Conservation (phyloP, 2,797 vertebrate species). For the Enteromius mattozi region DNA sequence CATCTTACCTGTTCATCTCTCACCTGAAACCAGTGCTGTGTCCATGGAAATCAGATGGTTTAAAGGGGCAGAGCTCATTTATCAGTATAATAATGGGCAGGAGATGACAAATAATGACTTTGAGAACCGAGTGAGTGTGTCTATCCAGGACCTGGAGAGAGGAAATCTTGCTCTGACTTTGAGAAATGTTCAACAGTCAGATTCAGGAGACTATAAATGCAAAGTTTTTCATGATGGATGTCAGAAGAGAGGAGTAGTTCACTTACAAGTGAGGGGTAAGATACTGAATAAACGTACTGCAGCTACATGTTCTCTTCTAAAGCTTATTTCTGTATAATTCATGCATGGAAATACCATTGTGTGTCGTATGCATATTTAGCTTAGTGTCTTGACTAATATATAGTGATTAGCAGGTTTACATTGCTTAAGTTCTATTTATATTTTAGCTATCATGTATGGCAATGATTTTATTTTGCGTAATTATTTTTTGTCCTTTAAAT, state of each 20-base stretch:
- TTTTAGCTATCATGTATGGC: too few species aligned
- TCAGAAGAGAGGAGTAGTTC: not conserved
- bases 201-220: constrained; percentile 44
- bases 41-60: constrained; percentile 54
- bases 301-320: not conserved
- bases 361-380: too few species aligned
- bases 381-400: too few species aligned
- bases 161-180: constrained; percentile 55
- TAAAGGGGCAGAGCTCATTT: constrained; percentile 37
- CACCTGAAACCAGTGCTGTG: constrained; percentile 34
- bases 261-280: constrained; percentile 4
- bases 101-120: constrained; percentile 14
- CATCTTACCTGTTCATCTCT: constrained; percentile 49
- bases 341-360: too few species aligned
- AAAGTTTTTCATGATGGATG: not conserved
- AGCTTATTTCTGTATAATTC: too few species aligned
- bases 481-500: not conserved
- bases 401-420: too few species aligned
- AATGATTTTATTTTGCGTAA: too few species aligned
- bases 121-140: constrained; percentile 33
- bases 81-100: constrained; percentile 35
- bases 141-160: constrained; percentile 35
- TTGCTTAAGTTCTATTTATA: too few species aligned
- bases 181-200: constrained; percentile 34
- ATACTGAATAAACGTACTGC: not conserved